Base-by-base conservation (phyloP, 2,113 vertebrate species). In the Caloenas nicobarica region DNA sequence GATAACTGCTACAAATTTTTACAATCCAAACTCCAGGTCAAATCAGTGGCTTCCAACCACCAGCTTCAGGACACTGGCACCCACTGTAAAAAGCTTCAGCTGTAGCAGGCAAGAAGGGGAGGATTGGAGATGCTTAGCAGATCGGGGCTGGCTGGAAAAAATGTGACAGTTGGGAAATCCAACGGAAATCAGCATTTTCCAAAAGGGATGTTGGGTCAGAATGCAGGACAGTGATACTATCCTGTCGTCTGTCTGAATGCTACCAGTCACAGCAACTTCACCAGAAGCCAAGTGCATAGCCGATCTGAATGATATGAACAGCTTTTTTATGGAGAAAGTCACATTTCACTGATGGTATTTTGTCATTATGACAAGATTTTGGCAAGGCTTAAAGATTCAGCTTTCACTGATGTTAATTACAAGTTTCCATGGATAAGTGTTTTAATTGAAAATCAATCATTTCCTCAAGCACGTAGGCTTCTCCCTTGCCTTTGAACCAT, bases 371-470 rank as follows among this genome's bases (percentile, higher is more conserved):
- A 60, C 5, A 50, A 70, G n/a, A 71, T 38, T 87, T 48, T 78
- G 38, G 51, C 26, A 84, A 84, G 28, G 53, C 24, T 64, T 81
- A 42, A 88, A 69, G 9, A 64, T 50, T 78, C 36, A 79, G 1
- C 16, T 65, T 74, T 34, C 64, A 56, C 29, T 10, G 21, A 56
- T n/a, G 38, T 77, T 88, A 85, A 81, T 53, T 86, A n/a, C 34
- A 56, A 33, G 23, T 64, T 81, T 61, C 65, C 42, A 91, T 15
- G 5, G 38, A 85, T 54, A 80, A 62, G 34, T 56, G 50, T 81
- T 93, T 93, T 79, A 88, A 86, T 29, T 56, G 46, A 82, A 81
- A 91, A 61, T 38, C 77, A 57, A 65, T 89, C 34, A 91, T 69
- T n/a, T 68, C 68, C 40, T 51, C 44, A 82, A 62, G 58, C 21